Evolutionary conservation across 2,888 invertebrate genomes (phyloP).

Genomic region (Athripsodes cinereus): DNA sequence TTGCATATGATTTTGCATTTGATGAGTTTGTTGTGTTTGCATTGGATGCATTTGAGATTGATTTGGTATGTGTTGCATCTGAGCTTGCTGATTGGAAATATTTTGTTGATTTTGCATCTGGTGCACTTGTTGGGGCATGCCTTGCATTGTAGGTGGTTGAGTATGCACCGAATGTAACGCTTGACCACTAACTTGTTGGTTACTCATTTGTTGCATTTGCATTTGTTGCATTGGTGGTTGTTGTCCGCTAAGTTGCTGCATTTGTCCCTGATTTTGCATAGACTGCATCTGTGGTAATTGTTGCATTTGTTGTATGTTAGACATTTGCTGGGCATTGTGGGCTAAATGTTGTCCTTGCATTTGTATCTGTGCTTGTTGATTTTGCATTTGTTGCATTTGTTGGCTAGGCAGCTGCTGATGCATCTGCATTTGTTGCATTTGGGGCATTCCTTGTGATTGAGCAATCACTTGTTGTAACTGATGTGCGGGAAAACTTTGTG

Average conservation of each 20-base stretch:
- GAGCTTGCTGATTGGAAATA: slow-evolving; percentile 46
- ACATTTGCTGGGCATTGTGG: slow-evolving; percentile 20
- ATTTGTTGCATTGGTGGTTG: slow-evolving; percentile 40
- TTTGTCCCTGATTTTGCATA: slow-evolving; percentile 46
- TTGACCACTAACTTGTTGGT: slow-evolving; percentile 34
- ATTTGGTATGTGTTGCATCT: slow-evolving; percentile 47
- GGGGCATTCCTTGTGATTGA: slow-evolving; percentile 44
- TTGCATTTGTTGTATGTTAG: slow-evolving; percentile 49
- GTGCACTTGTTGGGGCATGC: slow-evolving; percentile 41
- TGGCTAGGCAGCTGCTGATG: slow-evolving; percentile 47
- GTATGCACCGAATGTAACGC: slow-evolving; percentile 44
- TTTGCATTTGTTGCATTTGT: slow-evolving; percentile 50
- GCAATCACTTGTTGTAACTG: slow-evolving; percentile 50
- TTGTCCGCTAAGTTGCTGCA: slow-evolving; percentile 37
- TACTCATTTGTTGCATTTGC: slow-evolving; percentile 47
- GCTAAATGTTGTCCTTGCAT: slow-evolving; percentile 34
- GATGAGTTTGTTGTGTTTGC: slow-evolving; percentile 45
- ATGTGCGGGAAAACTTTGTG: slow-evolving; percentile 51
- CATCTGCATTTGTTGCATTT: slow-evolving; percentile 50
- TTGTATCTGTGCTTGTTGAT: slow-evolving; percentile 45
- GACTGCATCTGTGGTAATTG: slow-evolving; percentile 46
- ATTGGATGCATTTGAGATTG: slow-evolving; percentile 49
- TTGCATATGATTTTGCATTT: slow-evolving; percentile 51
- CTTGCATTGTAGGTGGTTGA: slow-evolving; percentile 29
- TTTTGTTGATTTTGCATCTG: slow-evolving; percentile 46